Base-by-base conservation (phyloP, 2,888 invertebrate genomes). In the Sesia apiformis region DNA sequence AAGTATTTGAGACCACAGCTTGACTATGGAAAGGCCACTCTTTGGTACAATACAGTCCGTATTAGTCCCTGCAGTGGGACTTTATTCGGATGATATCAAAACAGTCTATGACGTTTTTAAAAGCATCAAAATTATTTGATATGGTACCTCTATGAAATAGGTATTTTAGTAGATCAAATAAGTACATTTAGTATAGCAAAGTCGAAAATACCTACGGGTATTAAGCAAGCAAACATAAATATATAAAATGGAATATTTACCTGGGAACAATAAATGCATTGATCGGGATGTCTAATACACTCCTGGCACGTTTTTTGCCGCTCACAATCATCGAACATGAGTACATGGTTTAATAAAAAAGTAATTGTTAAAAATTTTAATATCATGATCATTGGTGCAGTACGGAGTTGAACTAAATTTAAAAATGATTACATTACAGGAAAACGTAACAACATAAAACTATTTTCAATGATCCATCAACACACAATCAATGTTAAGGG, bases 211-310 rank as follows among this genome's bases (percentile, higher is more conserved):
- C 23, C 23, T 23, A 23, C 23, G 23, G 23, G 23, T 23, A 23
- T 23, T 23, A 23, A 23, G 23, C 23, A 23, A 23, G 23, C 23
- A 23, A 42, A 3, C 1, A 42, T 1, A n/a, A 3, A 8, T 46
- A 6, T n/a, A n/a, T 51, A 42, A 5, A 46, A 5, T 40, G 7
- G 52, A 40, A 55, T 46, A 63, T 60, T 72, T 67, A 81, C 86
- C 63, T 57, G 57, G 40, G 76, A 64, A 61, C 86, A 86, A 84
- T 84, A 86, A 4, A 69, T 73, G 55, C 86, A 86, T 4, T 67
- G 53, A 42, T 60, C 65, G 0, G 70, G 42, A 57, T 81, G 74
- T 40, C 56, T 67, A 39, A 87, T 78, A 56, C 86, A 87, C 5
- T 72, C 69, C n/a, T 66, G 58, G 58, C 86, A 86, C 2, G 65